These are phyloP conservation scores for Hesperophylax magnus DNA, from an alignment of 1,140 invertebrate species.

Conservation along the genomic window DNA sequence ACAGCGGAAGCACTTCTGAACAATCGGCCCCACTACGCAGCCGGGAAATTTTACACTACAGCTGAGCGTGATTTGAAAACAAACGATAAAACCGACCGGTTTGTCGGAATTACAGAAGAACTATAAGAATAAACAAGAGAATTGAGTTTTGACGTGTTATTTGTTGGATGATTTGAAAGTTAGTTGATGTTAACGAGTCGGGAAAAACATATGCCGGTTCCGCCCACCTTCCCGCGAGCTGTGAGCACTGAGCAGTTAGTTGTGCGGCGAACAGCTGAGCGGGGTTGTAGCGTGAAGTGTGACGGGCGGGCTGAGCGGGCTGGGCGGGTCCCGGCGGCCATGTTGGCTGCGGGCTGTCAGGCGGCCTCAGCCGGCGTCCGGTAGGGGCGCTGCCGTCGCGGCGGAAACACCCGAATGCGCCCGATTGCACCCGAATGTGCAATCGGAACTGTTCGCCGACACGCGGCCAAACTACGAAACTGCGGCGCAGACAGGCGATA, in stretches of 20 bases:
- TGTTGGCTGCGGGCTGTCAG: slow-evolving; percentile 34
- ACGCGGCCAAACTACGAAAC: not conserved
- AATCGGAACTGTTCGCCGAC: slow-evolving; percentile 1
- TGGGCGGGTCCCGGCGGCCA: slow-evolving; percentile 42
- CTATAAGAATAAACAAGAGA: too few relatives aligned
- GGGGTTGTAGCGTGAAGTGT: too few relatives aligned
- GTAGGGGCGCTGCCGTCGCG: slow-evolving; percentile 12
- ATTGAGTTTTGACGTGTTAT: too few relatives aligned
- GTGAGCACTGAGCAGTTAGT: not conserved
- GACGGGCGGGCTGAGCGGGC: slow-evolving; percentile 1
- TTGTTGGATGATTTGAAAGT: too few relatives aligned
- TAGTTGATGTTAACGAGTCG: too few relatives aligned
- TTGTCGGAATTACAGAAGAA: too few relatives aligned
- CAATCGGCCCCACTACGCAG: not conserved
- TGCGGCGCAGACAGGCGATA: too few relatives aligned
- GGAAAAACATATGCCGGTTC: slow-evolving; percentile 41
- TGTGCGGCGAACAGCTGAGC: too few relatives aligned
- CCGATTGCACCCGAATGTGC: slow-evolving; percentile 20
- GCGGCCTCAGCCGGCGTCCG: slow-evolving; percentile 40
- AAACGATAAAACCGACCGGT: not conserved
- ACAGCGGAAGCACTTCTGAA: slow-evolving; percentile 16
- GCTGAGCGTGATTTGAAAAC: slow-evolving; percentile 24
- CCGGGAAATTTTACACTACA: slow-evolving; percentile 2
- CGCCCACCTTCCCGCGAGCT: slow-evolving; percentile 24
- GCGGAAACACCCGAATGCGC: not conserved